A percentile compares a stretch with the other conserved stretches of the same genome.
These are phyloP conservation scores for Zalophus californianus DNA, from an alignment of 2,797 vertebrate genomes.

Conservation along the genomic window DNA sequence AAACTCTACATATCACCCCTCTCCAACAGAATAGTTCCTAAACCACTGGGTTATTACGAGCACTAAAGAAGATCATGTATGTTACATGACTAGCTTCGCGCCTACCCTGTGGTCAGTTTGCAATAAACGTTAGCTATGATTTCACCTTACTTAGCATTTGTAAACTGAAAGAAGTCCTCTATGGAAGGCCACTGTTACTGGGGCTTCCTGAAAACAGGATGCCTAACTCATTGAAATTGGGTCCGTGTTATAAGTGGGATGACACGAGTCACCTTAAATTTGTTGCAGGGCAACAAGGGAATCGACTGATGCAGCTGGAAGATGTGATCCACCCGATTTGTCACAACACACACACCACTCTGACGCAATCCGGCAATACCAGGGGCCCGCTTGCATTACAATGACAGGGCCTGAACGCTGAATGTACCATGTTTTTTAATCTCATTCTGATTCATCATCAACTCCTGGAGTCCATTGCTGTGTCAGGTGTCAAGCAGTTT, in stretches of 20 bases:
- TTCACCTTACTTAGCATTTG: background rate
- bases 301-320: background rate
- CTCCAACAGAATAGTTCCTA: background rate
- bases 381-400: background rate
- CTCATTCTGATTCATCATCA: background rate
- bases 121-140: background rate
- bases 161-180: background rate
- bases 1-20: background rate
- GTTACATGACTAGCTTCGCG: background rate
- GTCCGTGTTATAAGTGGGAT: background rate
- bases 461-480: background rate
- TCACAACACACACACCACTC: background rate
- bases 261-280: background rate
- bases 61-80: background rate
- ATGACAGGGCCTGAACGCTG: rapidly evolving
- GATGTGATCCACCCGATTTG: background rate
- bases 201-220: background rate
- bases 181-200: background rate
- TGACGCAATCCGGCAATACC: background rate
- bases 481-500: background rate
- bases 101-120: background rate
- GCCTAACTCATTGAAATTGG: background rate
- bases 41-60: background rate
- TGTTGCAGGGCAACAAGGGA: background rate
- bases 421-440: too few relatives aligned